Evolutionary conservation across 2,113 vertebrate species (phyloP).

Genomic region (Xenopus laevis): DNA sequence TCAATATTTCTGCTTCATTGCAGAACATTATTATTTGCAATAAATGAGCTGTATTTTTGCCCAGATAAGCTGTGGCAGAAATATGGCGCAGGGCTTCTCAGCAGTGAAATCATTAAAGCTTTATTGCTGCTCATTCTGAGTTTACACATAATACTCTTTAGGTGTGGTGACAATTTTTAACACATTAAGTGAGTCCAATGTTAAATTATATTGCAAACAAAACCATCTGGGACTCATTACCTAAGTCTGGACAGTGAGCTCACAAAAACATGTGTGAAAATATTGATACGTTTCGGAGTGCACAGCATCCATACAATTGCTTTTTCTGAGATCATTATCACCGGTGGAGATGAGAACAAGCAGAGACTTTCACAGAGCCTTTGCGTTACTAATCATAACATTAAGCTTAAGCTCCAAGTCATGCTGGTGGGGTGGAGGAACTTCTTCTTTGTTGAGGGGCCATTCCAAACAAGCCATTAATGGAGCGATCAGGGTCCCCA

Average conservation of each 20-base stretch:
- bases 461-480: neutral
- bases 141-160: slow-evolving; percentile 20
- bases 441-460: neutral
- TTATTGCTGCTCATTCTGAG: slow-evolving; percentile 6
- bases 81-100: neutral
- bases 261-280: slow-evolving; percentile 24
- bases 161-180: slow-evolving; percentile 21
- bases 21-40: neutral
- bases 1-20: neutral
- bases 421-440: too few relatives aligned
- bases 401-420: neutral
- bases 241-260: slow-evolving; percentile 26
- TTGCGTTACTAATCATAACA: neutral
- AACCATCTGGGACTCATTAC: slow-evolving; percentile 35
- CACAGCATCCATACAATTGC: slow-evolving; percentile 4
- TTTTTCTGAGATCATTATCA: slow-evolving; percentile 39
- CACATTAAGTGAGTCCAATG: slow-evolving; percentile 10
- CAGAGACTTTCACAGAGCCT: neutral
- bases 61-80: too few relatives aligned
- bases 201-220: slow-evolving; percentile 17
- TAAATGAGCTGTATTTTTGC: neutral
- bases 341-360: neutral
- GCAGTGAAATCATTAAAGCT: slow-evolving; percentile 1
- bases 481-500: too few relatives aligned
- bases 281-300: neutral